phyloP scores from a whole-genome alignment of 2,113 vertebrate genomes.

The Peromyscus maniculatus region DNA sequence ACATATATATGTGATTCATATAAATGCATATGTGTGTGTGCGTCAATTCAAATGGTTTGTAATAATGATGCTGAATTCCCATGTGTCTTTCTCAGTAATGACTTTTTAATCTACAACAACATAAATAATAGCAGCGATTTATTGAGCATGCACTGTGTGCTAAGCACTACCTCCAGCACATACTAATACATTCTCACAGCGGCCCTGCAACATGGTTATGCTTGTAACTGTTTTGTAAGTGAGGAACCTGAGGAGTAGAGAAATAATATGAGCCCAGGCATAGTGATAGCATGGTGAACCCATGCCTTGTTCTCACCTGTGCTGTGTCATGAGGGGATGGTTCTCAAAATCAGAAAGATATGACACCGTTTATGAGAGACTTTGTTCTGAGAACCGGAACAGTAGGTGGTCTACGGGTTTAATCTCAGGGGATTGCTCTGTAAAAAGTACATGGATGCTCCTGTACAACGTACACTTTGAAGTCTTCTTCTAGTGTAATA shows the following conservation, averaged over 20 bases:
- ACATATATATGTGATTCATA: background rate
- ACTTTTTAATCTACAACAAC: background rate
- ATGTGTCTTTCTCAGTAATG: background rate
- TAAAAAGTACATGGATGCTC: background rate
- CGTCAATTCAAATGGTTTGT: background rate
- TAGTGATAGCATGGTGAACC: background rate
- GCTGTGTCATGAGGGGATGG: background rate
- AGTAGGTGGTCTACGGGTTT: background rate
- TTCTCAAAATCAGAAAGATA: background rate
- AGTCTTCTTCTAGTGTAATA: background rate
- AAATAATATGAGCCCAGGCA: background rate
- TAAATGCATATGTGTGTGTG: background rate
- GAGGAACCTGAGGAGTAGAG: background rate
- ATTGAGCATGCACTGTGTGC: background rate
- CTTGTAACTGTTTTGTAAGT: background rate
- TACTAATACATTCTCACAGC: background rate
- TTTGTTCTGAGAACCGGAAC: background rate
- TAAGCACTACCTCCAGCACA: background rate
- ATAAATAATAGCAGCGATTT: constrained; percentile 21
- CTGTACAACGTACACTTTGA: too few relatives aligned
- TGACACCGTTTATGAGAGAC: background rate
- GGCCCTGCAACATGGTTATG: background rate
- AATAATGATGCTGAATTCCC: constrained; percentile 30
- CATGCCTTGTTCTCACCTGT: background rate
- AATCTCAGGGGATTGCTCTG: constrained; percentile 22